phyloP scores from a whole-genome alignment of 2,888 invertebrate species.

The Oxyteleia sp. region DNA sequence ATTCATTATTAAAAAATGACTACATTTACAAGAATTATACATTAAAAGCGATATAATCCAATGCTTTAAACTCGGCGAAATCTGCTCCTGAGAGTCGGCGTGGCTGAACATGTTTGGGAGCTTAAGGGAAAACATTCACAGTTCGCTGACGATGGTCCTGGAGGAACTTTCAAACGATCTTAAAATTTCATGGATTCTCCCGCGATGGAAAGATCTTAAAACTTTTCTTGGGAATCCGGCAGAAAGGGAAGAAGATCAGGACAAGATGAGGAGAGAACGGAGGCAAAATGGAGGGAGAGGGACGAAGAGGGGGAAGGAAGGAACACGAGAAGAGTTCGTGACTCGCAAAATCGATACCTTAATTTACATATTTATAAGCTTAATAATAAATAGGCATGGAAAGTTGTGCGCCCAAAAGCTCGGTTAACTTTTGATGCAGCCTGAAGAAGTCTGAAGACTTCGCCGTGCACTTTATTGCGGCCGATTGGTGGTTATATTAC shows the following conservation, averaged over 20 bases:
- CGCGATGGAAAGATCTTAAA: constrained; percentile 69
- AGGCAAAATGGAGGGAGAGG: no score
- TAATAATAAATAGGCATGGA: constrained; percentile 77
- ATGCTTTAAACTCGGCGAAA: constrained; percentile 39
- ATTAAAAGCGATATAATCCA: constrained; percentile 36
- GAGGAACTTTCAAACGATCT: constrained; percentile 70
- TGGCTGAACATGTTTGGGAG: constrained; percentile 47
- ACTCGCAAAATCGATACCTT: constrained; percentile 74
- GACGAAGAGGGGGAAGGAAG: constrained; percentile 4
- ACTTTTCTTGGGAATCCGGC: constrained; percentile 55
- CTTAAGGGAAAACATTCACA: constrained; percentile 69
- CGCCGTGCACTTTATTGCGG: constrained; percentile 42
- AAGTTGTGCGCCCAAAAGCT: no score
- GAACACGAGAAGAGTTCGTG: constrained; percentile 15
- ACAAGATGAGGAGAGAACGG: no score
- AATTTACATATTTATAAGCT: constrained; percentile 79
- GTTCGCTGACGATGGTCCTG: constrained; percentile 68
- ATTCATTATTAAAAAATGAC: constrained; percentile 27
- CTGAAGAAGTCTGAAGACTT: no score
- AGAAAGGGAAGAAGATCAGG: constrained; percentile 7
- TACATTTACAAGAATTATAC: constrained; percentile 35
- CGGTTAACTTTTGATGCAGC: no score
- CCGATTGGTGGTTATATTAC: constrained; percentile 52
- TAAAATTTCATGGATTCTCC: constrained; percentile 77
- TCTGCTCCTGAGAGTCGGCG: constrained; percentile 15